Base-by-base conservation (phyloP, 2,113 vertebrate species). In the Sinocyclocheilus maitianheensis region DNA sequence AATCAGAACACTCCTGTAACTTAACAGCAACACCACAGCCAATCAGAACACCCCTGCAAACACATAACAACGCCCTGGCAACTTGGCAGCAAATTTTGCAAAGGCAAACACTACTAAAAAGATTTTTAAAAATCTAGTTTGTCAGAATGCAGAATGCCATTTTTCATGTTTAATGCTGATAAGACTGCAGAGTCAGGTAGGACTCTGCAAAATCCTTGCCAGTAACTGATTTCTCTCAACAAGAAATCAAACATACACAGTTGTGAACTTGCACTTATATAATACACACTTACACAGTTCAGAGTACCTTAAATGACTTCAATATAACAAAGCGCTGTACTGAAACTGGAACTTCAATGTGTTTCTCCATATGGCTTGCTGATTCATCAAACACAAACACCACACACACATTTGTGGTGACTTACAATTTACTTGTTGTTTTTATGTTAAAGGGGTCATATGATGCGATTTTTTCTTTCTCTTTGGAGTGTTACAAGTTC, bases 261-360 rank as follows among this genome's bases (percentile, higher is more conserved):
- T 18, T 20, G 6, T 9, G 37, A 40, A 72, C 9, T 72, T 72
- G 18, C 34, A 40, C 18, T 43, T 40, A 40, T 0, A 40, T 72
- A 75, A 75, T 12, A 48, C 4, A 46, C 37, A 12, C 11, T 24
- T 22, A 58, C 76, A 78, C 1, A 53, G 26, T n/a, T 62, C 18
- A 60, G 34, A 24, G 0, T 9, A 81, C 37, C 60, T 65, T 65
- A 81, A 46, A 67, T 22, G 14, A 84, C 83, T 34, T 22, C 3
- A 26, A 16, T 30, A 53, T 30, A 46, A 78, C 72, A 43, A 83
- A 55, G 24, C 8, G 55, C 58, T 43, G 4, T 53, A 74, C 11
- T 65, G 53, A 85, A 88, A 88, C 62, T 63, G 63, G 55, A 82
- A 77, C 24, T 84, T 60, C 18, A 83, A 4, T 43, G 10, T 48